Percentiles rank a stretch among this genome's conserved stretches.
phyloP scores from a whole-genome alignment of 2,888 invertebrate genomes.

The Hetaerina titia region DNA sequence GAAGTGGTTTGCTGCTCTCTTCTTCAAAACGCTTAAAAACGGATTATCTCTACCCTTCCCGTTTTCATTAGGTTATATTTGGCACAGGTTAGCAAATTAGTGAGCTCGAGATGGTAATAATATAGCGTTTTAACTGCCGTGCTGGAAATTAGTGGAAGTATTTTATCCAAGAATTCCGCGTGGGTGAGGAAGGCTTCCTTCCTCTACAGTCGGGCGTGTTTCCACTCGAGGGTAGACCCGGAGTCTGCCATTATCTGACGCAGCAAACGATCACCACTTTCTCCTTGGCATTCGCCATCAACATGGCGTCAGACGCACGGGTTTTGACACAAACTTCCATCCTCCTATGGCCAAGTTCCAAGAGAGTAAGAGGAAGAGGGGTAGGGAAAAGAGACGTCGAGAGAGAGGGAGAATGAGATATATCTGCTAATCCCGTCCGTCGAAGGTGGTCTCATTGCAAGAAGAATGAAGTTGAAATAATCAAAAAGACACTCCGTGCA shows the following conservation, averaged over 20 bases:
- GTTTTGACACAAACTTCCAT: not conserved
- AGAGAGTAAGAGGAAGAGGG: too few relatives aligned
- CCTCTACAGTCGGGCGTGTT: not conserved
- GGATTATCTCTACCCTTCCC: not conserved
- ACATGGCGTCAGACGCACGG: not conserved
- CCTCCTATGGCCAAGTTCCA: not conserved
- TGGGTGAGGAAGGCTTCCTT: not conserved
- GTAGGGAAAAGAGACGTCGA: too few relatives aligned
- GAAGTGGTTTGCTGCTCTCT: not conserved
- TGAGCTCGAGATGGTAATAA: not conserved
- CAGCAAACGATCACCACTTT: not conserved
- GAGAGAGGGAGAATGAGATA: too few relatives aligned
- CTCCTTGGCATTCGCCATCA: not conserved
- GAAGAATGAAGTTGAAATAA: not conserved
- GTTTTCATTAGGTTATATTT: not conserved
- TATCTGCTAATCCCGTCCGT: too few relatives aligned
- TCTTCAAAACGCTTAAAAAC: not conserved
- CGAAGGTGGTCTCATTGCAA: too few relatives aligned
- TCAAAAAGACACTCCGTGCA: not conserved
- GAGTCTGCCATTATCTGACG: not conserved
- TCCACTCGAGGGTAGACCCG: not conserved
- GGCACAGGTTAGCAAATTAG: not conserved
- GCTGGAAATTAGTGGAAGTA: not conserved
- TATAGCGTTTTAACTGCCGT: not conserved
- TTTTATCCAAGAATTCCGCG: not conserved